Base-by-base conservation (phyloP, 2,797 vertebrate genomes). In the Manis pentadactyla region DNA sequence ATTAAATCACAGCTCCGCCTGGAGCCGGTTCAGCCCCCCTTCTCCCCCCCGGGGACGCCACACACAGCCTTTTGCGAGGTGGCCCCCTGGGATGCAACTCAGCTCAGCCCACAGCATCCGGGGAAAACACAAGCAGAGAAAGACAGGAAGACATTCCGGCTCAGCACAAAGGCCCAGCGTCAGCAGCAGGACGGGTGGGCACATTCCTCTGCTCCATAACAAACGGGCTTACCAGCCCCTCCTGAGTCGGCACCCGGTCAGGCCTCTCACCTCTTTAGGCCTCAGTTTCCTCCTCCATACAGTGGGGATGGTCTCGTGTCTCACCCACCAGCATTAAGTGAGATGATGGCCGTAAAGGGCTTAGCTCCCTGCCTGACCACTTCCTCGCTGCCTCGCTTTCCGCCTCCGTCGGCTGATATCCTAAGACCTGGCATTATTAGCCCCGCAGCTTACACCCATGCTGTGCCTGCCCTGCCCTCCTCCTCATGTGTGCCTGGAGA, bases 1-100 rank as follows among this genome's bases (percentile, higher is more conserved):
- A 99, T 99, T 98, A 98, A 98, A 99, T 99, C 98, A 98, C 97
- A 97, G 97, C 97, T 97, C 91, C 29, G 97, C 98, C 98, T 97
- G 98, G 98, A 97, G 96, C 96, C 97, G 27, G 81, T 57, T n/a
- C 90, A 83, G 53, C 42, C 86, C 68, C 88, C 75, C 2, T 9
- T 55, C 93, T 68, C 68, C 87, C 6, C 94, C 84, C 78, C 49
- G 4, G 90, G 96, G 97, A 96, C 87, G 37, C 82, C 37, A 51
- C 66, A 89, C 59, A 66, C 94, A 91, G 97, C 94, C 93, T 95
- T 42, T 85, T 53, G 78, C 93, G 25, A 97, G 97, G 96, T 96
- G 79, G 93, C 97, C 98, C 98, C 98, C 0, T 75, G 98, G 97
- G 97, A 98, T 27, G 87, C 55, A 13, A 46, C 92, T 94, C 87